Evolutionary conservation across 2,113 vertebrate species (phyloP).

Genomic region (Cettia cetti): DNA sequence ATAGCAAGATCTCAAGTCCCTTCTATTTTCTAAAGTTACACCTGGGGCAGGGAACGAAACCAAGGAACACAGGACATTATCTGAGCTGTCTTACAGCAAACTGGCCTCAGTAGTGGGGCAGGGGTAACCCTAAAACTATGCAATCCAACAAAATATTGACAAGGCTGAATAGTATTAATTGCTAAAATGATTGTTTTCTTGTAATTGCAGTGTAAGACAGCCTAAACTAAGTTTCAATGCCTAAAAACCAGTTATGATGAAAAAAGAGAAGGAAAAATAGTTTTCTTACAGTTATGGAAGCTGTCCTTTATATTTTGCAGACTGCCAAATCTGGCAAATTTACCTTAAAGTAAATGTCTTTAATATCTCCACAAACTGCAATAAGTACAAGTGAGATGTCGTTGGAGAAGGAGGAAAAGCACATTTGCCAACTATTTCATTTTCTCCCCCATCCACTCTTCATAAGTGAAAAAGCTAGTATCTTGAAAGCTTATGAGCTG

Average conservation of each 20-base stretch:
- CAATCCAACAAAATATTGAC: background rate
- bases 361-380: conserved; percentile 10
- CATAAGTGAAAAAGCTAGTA: conserved; percentile 39
- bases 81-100: background rate
- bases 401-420: background rate
- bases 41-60: rapidly evolving
- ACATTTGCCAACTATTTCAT: conserved; percentile 49
- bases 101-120: background rate
- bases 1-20: background rate
- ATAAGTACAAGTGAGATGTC: conserved; percentile 16
- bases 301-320: background rate
- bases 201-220: background rate
- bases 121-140: rapidly evolving
- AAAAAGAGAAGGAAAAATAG: background rate
- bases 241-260: background rate
- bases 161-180: background rate
- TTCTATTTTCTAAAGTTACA: background rate
- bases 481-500: conserved; percentile 51
- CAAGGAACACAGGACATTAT: background rate
- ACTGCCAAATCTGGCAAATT: conserved; percentile 2
- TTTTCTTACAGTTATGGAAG: background rate
- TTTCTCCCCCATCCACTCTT: conserved; percentile 17
- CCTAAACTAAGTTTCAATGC: background rate
- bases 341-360: conserved; percentile 2
- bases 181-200: background rate